Conservation (phyloP, 37 sponge, comb jelly and placozoan genomes). For the Agelas oroides region DNA sequence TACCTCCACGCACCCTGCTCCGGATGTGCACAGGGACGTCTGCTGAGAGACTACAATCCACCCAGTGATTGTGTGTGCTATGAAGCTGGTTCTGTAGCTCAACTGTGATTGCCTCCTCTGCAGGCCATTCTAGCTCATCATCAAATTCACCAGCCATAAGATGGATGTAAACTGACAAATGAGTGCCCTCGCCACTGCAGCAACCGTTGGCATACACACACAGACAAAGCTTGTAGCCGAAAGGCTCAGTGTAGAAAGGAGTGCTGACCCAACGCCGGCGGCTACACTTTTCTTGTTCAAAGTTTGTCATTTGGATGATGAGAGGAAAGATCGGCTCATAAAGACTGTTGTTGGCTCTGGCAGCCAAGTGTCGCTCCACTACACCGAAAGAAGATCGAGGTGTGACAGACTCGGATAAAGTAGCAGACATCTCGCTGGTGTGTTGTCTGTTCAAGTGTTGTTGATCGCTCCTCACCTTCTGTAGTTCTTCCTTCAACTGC, state of each 20-base stretch:
- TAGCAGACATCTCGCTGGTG: background rate
- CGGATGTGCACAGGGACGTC: background rate
- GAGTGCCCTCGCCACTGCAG: conserved; percentile 9
- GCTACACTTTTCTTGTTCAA: background rate
- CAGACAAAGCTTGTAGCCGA: conserved; percentile 39
- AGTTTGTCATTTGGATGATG: conserved; percentile 16
- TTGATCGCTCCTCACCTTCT: too few relatives aligned
- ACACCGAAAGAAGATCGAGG: background rate
- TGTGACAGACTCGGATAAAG: too few relatives aligned
- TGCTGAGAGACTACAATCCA: conserved; percentile 1
- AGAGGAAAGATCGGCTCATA: conserved; percentile 11
- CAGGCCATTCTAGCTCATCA: conserved; percentile 20
- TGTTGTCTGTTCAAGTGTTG: too few relatives aligned
- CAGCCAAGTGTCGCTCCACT: background rate
- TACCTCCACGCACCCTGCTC: background rate
- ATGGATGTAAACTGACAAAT: conserved; percentile 29
- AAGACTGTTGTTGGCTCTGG: background rate
- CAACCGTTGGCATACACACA: conserved; percentile 20
- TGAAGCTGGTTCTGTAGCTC: conserved; percentile 19
- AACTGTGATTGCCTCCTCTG: conserved; percentile 21
- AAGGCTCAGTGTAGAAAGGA: conserved; percentile 34
- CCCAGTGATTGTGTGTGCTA: background rate
- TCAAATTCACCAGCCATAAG: conserved; percentile 44
- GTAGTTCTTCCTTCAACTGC: background rate
- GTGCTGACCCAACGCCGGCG: conserved; percentile 9